Evolutionary conservation across 2,113 vertebrate species (phyloP), one percentile per base, ranked within the genome.

Genomic region (Psittacus erithacus): DNA sequence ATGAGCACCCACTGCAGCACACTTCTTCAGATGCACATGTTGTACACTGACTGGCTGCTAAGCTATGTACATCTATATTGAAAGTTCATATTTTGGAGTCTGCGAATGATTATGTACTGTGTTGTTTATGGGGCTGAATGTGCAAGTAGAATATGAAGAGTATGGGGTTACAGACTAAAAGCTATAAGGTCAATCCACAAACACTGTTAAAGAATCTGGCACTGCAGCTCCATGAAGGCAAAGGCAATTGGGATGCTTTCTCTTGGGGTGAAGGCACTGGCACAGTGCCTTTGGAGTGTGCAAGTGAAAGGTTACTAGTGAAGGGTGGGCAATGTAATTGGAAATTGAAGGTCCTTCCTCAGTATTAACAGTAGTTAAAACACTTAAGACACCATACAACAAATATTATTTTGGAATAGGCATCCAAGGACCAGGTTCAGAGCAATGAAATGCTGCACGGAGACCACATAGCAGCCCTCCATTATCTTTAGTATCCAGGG

Each of bases 251-350:
- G 44, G n/a, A 7, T 41, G 20, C 8, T 47, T 75, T 65, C n/a
- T 5, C 16, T 64, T 50, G 18, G 22, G 24, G 6, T 11, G 41
- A 79, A 35, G 81, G 15, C 43, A 35, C 47, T 79, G 67, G 23
- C 39, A 41, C 43, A 16, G 33, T 10, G 17, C 14, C 52, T 89
- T 63, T 53, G 50, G 13, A 20, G 6, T 0, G 0, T 53, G 33
- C 33, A 44, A n/a, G 20, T 17, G 14, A 46, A 65, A 78, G 27
- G 57, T 60, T 67, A 55, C 20, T 67, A 29, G 15, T 63, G 41
- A 77, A 89, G 29, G 13, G 11, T 27, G 20, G 35, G 29, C 33
- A 76, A 33, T 13, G 3, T 13, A 19, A 20, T 13, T 44, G 33
- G 57, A 80, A 82, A 57, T 20, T 4, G 55, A 73, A 85, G 6